These are phyloP conservation scores for Asbolus verrucosus DNA, from an alignment of 1,140 invertebrate genomes.

Conservation along the genomic window DNA sequence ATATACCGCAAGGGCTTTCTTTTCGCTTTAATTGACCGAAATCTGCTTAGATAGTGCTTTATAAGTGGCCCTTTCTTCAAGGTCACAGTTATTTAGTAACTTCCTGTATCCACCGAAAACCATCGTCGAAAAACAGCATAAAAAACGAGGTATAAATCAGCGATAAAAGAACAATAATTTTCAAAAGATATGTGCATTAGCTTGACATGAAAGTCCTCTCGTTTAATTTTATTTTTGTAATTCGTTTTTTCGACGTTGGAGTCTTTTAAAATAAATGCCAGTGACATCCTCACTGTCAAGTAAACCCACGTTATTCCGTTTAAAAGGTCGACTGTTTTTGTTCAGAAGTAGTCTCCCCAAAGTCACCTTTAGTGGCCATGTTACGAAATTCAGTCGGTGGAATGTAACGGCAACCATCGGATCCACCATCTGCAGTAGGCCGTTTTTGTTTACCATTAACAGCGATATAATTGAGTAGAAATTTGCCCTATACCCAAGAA, in stretches of 20 bases:
- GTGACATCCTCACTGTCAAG: constrained; percentile 58
- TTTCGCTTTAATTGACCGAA: constrained; percentile 18
- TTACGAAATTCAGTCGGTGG: constrained; percentile 46
- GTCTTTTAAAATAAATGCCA: constrained; percentile 55
- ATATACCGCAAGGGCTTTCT: constrained; percentile 38
- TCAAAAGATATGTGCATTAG: constrained; percentile 29
- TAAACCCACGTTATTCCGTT: constrained; percentile 55
- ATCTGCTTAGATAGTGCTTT: too few relatives aligned
- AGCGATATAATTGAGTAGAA: too few relatives aligned
- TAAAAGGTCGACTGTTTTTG: constrained; percentile 41
- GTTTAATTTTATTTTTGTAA: constrained; percentile 43
- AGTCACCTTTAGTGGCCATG: constrained; percentile 29
- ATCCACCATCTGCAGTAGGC: background rate
- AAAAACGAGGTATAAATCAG: background rate
- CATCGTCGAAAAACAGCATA: background rate
- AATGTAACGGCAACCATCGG: constrained; percentile 39
- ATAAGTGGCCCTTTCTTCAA: too few relatives aligned
- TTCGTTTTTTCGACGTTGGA: constrained; percentile 54
- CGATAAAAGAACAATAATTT: constrained; percentile 3
- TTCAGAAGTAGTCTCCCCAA: constrained; percentile 30
- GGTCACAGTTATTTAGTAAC: background rate
- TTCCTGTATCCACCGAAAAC: background rate
- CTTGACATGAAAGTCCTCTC: constrained; percentile 26
- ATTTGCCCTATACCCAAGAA: too few relatives aligned
- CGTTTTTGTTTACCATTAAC: too few relatives aligned